Evolutionary conservation across 2,888 invertebrate genomes (phyloP).

Genomic region (Leptinotarsa peninsularis): DNA sequence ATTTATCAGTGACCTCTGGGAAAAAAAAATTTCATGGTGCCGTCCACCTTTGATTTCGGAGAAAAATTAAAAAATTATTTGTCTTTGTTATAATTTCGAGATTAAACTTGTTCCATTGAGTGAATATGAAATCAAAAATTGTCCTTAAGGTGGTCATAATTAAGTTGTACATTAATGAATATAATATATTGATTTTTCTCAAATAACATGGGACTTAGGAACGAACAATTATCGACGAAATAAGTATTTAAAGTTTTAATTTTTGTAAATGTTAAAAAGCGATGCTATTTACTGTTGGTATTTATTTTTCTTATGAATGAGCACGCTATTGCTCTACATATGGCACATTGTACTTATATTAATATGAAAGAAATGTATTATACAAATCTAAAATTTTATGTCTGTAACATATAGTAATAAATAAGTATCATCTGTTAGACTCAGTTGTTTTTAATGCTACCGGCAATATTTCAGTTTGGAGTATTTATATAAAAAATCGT

Average conservation of each 20-base stretch:
- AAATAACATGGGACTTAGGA: conserved; percentile 42
- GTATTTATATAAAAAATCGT: too few species aligned
- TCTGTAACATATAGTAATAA: conserved; percentile 64
- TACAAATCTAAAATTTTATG: conserved; percentile 57
- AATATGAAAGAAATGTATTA: conserved; percentile 61
- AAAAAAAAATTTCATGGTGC: conserved; percentile 18
- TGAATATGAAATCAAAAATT: conserved; percentile 36
- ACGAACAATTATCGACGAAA: conserved; percentile 36
- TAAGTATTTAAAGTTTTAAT: conserved; percentile 42
- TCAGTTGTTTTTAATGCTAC: neutral
- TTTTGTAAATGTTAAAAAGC: conserved; percentile 52
- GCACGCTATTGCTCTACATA: conserved; percentile 58
- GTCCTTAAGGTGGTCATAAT: conserved; percentile 31
- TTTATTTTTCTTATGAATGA: conserved; percentile 53
- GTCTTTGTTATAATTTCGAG: conserved; percentile 30
- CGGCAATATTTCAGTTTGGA: too few species aligned
- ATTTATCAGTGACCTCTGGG: neutral
- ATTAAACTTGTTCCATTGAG: conserved; percentile 38
- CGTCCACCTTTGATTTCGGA: conserved; percentile 29
- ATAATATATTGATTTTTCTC: conserved; percentile 23
- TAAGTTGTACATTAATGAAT: conserved; percentile 32
- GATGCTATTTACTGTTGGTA: conserved; percentile 55
- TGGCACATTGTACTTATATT: conserved; percentile 61
- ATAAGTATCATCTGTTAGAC: conserved; percentile 63
- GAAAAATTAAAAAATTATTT: conserved; percentile 20